Percentiles rank a stretch among this genome's conserved stretches.
These are phyloP conservation scores for Hydractinia symbiolongicarpus DNA, from an alignment of 30 jellyfish, hydroid and myxozoan species.

Conservation along the genomic window DNA sequence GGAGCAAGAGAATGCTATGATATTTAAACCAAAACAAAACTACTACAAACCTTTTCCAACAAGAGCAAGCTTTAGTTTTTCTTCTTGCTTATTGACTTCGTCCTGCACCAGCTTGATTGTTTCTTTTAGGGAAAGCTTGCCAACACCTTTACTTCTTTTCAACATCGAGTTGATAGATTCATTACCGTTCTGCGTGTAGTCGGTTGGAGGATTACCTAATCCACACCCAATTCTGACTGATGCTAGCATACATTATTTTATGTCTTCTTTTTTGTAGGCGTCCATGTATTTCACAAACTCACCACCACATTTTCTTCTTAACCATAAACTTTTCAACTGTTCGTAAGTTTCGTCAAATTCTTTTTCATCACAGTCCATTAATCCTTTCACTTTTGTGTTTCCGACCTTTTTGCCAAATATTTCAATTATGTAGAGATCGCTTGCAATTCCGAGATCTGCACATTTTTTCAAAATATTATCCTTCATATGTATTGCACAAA, in stretches of 20 bases:
- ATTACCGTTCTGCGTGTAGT: not conserved
- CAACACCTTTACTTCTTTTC: not conserved
- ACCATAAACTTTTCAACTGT: constrained; percentile 17
- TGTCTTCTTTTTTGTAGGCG: constrained; percentile 16
- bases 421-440: constrained; percentile 7
- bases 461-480: constrained; percentile 33
- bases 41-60: not conserved
- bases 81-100: constrained; percentile 31
- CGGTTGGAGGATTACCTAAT: constrained; percentile 39
- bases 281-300: constrained; percentile 23
- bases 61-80: not conserved
- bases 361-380: constrained; percentile 22
- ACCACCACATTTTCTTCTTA: constrained; percentile 13
- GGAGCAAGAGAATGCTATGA: not conserved
- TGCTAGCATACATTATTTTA: constrained; percentile 28
- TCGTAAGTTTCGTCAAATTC: constrained; percentile 35
- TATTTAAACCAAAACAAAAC: not conserved
- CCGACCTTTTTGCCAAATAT: constrained; percentile 27
- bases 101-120: constrained; percentile 29
- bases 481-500: constrained; percentile 39
- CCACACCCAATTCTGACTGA: constrained; percentile 31
- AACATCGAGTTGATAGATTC: constrained; percentile 28
- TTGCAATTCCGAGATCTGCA: not conserved
- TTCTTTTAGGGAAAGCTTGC: constrained; percentile 27
- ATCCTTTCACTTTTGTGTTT: constrained; percentile 27